Base-by-base conservation (phyloP, 2,113 vertebrate genomes). In the Pachycephala philippinensis region DNA sequence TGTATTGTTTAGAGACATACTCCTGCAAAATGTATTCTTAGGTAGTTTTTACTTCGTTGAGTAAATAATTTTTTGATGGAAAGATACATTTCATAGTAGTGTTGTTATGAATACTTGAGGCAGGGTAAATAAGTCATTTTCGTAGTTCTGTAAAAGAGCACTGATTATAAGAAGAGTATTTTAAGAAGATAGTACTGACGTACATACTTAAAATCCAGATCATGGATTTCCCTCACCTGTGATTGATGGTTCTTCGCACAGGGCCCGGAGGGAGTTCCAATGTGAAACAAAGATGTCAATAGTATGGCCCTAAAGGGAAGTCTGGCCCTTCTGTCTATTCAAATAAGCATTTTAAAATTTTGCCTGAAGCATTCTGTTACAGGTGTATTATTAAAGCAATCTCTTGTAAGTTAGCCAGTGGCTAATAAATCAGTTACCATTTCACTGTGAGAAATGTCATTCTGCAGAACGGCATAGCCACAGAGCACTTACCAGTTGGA, bases 211-310 rank as follows among this genome's bases (percentile, higher is more conserved):
- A 92, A 76, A 86, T 74, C 71, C 64, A 75, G 56, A n/a, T 44
- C 19, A 19, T 80, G 65, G 27, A 47, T 87, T 89, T 89, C 56
- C 21, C 39, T 90, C 44, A 35, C 17, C 40, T 56, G 52, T 60
- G 40, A 63, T 60, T 79, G 74, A 71, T 85, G 37, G 13, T 53
- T 91, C 63, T 89, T 86, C 70, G 56, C 69, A 19, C 28, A 68
- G 64, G 35, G 49, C 61, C 49, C 3, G 6, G 35, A 45, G 64
- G 82, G 87, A 85, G 54, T 84, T 82, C 0, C 1, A 87, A 60
- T 90, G n/a, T 85, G 87, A 85, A 94, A 96, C 82, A 88, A 91
- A 94, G 75, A 93, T 93, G 74, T 93, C 90, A 95, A 76, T 91
- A 91, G 86, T 76, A 69, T 71, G 42, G 45, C 75, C 57, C 82